phyloP scores from a whole-genome alignment of 2,888 invertebrate species.

The Oligia fasciuncula region DNA sequence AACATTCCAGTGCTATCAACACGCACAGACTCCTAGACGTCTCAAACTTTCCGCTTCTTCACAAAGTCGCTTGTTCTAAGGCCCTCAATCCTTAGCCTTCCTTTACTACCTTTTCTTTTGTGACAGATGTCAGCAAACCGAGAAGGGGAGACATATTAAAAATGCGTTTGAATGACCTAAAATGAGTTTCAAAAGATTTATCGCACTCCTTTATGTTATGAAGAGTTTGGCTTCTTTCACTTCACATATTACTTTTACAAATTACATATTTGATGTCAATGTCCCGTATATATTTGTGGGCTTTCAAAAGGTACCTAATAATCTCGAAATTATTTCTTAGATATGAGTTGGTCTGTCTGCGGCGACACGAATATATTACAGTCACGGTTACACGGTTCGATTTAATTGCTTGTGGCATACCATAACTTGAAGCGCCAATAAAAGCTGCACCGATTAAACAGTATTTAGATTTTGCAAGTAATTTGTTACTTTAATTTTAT shows the following conservation, averaged over 20 bases:
- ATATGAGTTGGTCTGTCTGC: neutral
- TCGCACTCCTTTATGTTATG: slow-evolving; percentile 56
- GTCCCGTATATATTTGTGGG: neutral
- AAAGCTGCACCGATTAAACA: neutral
- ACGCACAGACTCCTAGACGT: neutral
- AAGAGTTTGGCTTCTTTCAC: slow-evolving; percentile 50
- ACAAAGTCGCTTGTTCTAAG: slow-evolving; percentile 56
- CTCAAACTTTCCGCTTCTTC: slow-evolving; percentile 14
- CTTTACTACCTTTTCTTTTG: slow-evolving; percentile 77
- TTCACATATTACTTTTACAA: slow-evolving; percentile 57
- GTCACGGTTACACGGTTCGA: neutral
- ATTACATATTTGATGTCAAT: slow-evolving; percentile 36
- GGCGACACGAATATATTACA: neutral
- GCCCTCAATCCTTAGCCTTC: slow-evolving; percentile 66
- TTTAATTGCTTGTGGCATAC: neutral
- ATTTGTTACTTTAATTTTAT: neutral
- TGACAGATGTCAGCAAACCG: slow-evolving; percentile 80
- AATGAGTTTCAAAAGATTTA: slow-evolving; percentile 68
- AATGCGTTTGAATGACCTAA: slow-evolving; percentile 80
- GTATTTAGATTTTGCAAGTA: neutral
- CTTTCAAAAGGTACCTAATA: slow-evolving; percentile 13
- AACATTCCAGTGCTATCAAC: neutral
- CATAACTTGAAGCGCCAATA: neutral
- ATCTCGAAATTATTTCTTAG: slow-evolving; percentile 9
- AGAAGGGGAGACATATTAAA: slow-evolving; percentile 79